These are phyloP conservation scores for Lycodopsis pacificus DNA, from an alignment of 2,797 vertebrate species.

Conservation along the genomic window DNA sequence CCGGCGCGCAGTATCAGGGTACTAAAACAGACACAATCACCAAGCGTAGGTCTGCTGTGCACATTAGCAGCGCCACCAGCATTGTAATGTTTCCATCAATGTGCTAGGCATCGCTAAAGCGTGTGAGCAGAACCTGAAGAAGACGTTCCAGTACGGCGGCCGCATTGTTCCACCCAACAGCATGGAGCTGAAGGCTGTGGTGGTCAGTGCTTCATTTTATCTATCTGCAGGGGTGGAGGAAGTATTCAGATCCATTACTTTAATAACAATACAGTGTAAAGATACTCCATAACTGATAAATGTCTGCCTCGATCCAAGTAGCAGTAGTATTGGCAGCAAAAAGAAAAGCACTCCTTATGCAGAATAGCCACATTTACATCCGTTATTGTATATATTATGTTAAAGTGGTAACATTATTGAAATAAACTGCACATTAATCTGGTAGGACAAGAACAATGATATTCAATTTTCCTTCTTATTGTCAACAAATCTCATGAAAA, in stretches of 20 bases:
- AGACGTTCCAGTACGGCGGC: constrained; percentile 91
- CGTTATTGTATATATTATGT: not conserved
- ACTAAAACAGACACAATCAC: constrained; percentile 24
- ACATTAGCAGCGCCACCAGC: not conserved
- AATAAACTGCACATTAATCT: not conserved
- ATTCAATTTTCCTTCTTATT: not conserved
- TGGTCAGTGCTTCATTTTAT: constrained; percentile 85
- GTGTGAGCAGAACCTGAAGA: constrained; percentile 94
- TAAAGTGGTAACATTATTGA: not conserved
- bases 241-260: not conserved
- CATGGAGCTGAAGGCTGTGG: constrained; percentile 96
- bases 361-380: constrained; percentile 12
- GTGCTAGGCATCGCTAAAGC: constrained; percentile 92
- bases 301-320: not conserved
- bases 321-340: not conserved
- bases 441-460: not conserved
- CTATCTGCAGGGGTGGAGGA: not conserved
- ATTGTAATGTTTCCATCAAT: constrained; percentile 8
- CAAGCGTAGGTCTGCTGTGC: not conserved
- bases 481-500: constrained; percentile 10
- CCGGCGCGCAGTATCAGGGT: constrained; percentile 92
- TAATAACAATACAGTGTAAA: not conserved
- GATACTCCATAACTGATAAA: not conserved
- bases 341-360: constrained; percentile 11
- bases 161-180: constrained; percentile 88